Evolutionary conservation across 2,113 vertebrate genomes (phyloP).

Genomic region (Empidonax alnorum): DNA sequence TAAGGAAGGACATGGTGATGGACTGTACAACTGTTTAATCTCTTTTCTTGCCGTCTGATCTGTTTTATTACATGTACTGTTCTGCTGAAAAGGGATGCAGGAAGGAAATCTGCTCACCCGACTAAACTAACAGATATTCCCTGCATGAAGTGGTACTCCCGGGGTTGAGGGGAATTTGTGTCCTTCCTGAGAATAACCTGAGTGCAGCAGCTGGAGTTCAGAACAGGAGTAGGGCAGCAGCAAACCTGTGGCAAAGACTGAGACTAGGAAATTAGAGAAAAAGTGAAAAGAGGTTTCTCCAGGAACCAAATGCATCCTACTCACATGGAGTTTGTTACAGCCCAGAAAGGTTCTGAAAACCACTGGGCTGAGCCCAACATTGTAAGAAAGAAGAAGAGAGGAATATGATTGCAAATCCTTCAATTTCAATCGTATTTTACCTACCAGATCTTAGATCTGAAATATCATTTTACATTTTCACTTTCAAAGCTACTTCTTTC

Average conservation of each 20-base stretch:
- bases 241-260: not conserved
- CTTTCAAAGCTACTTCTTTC: not conserved
- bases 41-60: not conserved
- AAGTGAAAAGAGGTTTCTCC: not conserved
- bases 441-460: not conserved
- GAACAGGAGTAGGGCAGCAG: not conserved
- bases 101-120: not conserved
- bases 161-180: not conserved
- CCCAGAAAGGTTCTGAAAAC: not conserved
- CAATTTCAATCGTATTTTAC: not conserved
- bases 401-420: not conserved
- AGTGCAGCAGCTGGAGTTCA: not conserved
- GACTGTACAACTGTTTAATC: not conserved
- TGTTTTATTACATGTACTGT: not conserved
- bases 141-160: not conserved
- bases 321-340: not conserved
- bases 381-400: not conserved
- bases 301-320: not conserved
- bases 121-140: not conserved
- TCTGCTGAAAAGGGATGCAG: not conserved
- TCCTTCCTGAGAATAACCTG: not conserved
- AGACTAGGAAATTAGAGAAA: not conserved
- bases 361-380: not conserved
- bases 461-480: not conserved
- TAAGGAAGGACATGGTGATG: not conserved